A percentile compares a stretch with the other conserved stretches of the same genome.
Conservation (phyloP, 2,113 vertebrate genomes). For the Damaliscus lunatus region DNA sequence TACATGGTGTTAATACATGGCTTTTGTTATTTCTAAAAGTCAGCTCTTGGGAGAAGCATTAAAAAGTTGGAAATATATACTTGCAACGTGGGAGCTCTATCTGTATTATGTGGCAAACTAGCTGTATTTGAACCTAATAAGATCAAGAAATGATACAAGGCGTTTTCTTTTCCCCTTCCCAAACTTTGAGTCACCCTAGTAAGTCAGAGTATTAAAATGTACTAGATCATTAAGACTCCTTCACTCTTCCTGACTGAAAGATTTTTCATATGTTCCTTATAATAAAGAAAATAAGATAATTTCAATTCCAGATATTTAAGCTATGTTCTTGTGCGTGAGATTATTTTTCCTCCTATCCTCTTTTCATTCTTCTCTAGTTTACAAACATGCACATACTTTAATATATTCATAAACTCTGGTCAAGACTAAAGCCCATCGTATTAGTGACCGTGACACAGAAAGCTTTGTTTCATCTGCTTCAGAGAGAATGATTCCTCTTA, state of each 20-base stretch:
- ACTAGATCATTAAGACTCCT: background rate
- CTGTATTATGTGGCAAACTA: background rate
- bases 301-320: background rate
- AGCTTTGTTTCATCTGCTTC: background rate
- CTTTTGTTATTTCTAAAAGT: background rate
- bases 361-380: background rate
- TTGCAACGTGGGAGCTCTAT: background rate
- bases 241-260: background rate
- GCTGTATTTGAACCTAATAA: background rate
- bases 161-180: background rate
- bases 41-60: background rate
- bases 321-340: background rate
- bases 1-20: background rate
- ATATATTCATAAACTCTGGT: background rate
- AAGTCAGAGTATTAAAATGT: background rate
- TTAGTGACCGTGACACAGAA: background rate
- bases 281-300: constrained; percentile 43
- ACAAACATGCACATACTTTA: background rate
- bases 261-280: background rate
- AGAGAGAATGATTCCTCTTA: background rate
- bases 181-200: background rate
- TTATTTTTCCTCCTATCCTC: background rate
- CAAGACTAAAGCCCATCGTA: background rate
- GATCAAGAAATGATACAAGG: background rate
- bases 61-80: background rate